These are phyloP conservation scores for Clepsis dumicolana DNA, from an alignment of 2,888 invertebrate genomes.

Conservation along the genomic window DNA sequence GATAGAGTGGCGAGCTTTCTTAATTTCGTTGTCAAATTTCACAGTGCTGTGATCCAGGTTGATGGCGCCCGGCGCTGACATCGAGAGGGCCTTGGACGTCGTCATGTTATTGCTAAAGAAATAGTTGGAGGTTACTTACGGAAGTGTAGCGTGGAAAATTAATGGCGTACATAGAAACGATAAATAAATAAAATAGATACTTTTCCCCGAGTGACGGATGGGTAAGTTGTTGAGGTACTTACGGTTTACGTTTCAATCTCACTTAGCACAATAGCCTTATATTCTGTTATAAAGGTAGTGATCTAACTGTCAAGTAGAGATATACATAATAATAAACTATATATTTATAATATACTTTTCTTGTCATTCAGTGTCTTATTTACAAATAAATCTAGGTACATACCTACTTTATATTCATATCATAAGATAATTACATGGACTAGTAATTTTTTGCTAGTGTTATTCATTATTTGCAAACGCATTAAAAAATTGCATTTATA, in stretches of 20 bases:
- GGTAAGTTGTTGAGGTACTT: not conserved
- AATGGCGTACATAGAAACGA: not conserved
- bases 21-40: constrained; percentile 88
- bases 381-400: not conserved
- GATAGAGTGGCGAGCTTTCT: constrained; percentile 82
- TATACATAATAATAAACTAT: not conserved
- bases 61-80: constrained; percentile 95
- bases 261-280: not conserved
- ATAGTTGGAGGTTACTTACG: not conserved
- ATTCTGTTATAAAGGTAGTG: not conserved
- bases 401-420: too few species aligned
- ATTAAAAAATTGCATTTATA: not conserved
- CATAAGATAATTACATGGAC: constrained; percentile 1
- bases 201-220: too few species aligned
- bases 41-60: constrained; percentile 90
- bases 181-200: not conserved
- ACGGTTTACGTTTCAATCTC: not conserved
- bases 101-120: constrained; percentile 87
- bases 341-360: not conserved
- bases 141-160: not conserved
- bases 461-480: not conserved
- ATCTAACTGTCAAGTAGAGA: not conserved
- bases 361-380: not conserved
- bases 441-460: not conserved
- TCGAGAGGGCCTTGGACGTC: constrained; percentile 90